Evolutionary conservation across 1,140 invertebrate species (phyloP).

Genomic region (Palaemon carinicauda): DNA sequence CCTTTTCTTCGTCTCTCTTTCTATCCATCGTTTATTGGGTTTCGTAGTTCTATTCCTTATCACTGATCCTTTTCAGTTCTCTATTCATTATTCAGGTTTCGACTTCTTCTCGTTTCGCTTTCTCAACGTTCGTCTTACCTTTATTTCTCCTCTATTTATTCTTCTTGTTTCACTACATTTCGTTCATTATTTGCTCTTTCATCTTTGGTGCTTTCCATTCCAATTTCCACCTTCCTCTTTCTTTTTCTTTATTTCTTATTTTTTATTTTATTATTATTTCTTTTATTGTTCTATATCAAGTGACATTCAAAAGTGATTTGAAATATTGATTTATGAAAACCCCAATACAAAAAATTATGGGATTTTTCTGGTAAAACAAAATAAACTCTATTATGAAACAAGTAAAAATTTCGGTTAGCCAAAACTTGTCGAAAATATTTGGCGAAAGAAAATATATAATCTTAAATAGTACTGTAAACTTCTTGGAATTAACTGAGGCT

Average conservation of each 20-base stretch:
- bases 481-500: too few species aligned
- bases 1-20: background rate
- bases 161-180: background rate
- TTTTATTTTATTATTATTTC: background rate
- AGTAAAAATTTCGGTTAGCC: too few species aligned
- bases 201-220: background rate
- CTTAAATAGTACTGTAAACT: too few species aligned
- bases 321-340: too few species aligned
- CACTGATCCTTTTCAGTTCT: background rate
- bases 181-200: background rate
- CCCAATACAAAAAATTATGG: too few species aligned
- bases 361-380: too few species aligned
- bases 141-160: background rate
- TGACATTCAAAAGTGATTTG: too few species aligned
- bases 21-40: background rate
- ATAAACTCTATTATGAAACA: too few species aligned
- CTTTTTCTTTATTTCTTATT: background rate
- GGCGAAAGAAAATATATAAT: too few species aligned
- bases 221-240: background rate
- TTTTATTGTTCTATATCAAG: too few species aligned
- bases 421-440: too few species aligned
- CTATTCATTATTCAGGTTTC: background rate
- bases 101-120: background rate
- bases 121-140: background rate
- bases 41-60: background rate